Evolutionary conservation across 2,888 invertebrate species (phyloP).

Genomic region (Amphipyra berbera): DNA sequence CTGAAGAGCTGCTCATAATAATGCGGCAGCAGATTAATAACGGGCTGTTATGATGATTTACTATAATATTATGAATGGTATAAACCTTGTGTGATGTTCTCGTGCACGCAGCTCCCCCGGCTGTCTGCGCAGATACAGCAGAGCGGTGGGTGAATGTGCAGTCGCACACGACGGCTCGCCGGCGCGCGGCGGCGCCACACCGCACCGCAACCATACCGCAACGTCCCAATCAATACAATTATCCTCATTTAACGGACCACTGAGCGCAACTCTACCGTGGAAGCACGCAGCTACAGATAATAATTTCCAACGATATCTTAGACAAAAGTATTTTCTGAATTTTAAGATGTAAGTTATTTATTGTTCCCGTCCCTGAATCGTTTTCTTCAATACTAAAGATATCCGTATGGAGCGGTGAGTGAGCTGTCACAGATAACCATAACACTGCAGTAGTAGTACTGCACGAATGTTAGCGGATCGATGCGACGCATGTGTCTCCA

Average conservation of each 20-base stretch:
- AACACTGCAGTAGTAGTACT: too few species aligned
- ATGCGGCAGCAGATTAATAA: neutral
- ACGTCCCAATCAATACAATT: conserved; percentile 21
- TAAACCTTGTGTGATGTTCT: neutral
- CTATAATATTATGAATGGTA: neutral
- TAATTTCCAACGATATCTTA: neutral
- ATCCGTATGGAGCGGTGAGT: too few species aligned
- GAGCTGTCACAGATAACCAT: too few species aligned
- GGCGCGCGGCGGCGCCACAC: conserved; percentile 12
- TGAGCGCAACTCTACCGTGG: neutral
- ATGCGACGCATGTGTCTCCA: too few species aligned
- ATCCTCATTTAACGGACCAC: conserved; percentile 20
- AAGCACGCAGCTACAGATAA: neutral
- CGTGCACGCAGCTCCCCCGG: conserved; percentile 1
- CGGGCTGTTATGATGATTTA: neutral
- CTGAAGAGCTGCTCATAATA: neutral
- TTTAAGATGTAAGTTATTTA: neutral
- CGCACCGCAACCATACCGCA: neutral
- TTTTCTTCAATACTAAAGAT: too few species aligned
- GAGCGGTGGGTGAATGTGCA: conserved; percentile 12
- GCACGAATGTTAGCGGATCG: too few species aligned
- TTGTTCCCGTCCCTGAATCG: too few species aligned
- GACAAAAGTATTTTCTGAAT: neutral
- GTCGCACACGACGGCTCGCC: conserved; percentile 6
- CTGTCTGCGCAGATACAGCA: conserved; percentile 1